Evolutionary conservation across 1,140 invertebrate species (phyloP).

Genomic region (Leptinotarsa texana): DNA sequence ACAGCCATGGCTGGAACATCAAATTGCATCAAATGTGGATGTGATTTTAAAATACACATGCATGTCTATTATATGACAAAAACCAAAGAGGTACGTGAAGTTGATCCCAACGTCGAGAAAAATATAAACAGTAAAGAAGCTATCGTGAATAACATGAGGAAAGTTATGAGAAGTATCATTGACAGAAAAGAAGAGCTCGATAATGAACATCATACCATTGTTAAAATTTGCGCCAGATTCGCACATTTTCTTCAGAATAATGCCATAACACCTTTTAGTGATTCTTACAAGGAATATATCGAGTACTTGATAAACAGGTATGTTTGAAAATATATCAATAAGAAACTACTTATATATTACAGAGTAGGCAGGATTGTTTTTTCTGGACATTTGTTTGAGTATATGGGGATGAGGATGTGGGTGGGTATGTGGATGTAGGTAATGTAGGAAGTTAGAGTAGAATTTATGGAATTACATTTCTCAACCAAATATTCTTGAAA

Average conservation of each 20-base stretch:
- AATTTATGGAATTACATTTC: no score
- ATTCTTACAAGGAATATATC: conserved; percentile 45
- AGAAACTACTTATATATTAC: no score
- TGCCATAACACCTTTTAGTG: conserved; percentile 45
- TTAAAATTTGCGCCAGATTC: conserved; percentile 43
- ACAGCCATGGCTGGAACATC: conserved; percentile 40
- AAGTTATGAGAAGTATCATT: conserved; percentile 33
- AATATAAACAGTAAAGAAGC: conserved; percentile 38
- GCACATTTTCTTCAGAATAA: conserved; percentile 43
- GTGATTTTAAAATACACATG: conserved; percentile 44
- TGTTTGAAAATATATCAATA: not conserved
- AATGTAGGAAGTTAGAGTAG: no score
- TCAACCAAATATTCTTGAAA: no score
- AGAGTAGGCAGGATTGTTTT: no score
- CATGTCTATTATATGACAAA: conserved; percentile 46
- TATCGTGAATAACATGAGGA: conserved; percentile 32
- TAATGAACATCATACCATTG: conserved; percentile 38
- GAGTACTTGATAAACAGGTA: conserved; percentile 43
- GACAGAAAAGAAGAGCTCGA: conserved; percentile 33
- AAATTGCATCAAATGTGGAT: conserved; percentile 43
- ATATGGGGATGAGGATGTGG: no score
- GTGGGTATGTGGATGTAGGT: no score
- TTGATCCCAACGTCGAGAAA: conserved; percentile 32
- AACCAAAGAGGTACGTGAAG: conserved; percentile 34
- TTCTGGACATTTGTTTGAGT: no score